These are phyloP conservation scores for Drosophila fuyamai DNA, from an alignment of 1,140 invertebrate genomes.

Conservation along the genomic window DNA sequence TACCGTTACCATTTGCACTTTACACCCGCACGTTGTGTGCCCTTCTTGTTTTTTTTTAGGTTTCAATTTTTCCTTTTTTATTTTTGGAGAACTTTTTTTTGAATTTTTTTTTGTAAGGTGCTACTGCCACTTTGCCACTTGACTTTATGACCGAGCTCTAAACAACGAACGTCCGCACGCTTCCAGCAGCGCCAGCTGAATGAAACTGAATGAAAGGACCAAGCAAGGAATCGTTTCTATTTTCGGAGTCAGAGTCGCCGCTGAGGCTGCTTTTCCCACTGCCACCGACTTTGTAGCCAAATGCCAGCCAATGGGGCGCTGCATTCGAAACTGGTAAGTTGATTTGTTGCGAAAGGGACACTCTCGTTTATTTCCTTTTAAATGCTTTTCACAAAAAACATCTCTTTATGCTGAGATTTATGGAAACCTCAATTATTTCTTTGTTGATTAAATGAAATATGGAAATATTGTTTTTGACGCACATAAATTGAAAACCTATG, in stretches of 20 bases:
- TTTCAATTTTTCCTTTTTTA: slow-evolving; percentile 38
- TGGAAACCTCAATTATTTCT: not conserved
- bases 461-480: not conserved
- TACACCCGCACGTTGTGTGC: slow-evolving; percentile 29
- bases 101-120: slow-evolving; percentile 35
- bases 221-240: slow-evolving; percentile 36
- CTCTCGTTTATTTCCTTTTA: slow-evolving; percentile 25
- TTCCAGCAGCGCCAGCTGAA: slow-evolving; percentile 68
- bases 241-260: slow-evolving; percentile 56
- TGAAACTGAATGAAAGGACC: slow-evolving; percentile 74
- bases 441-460: not conserved
- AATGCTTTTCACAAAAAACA: slow-evolving; percentile 14
- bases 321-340: slow-evolving; percentile 19
- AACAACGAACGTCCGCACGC: slow-evolving; percentile 75
- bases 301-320: slow-evolving; percentile 39
- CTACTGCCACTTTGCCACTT: slow-evolving; percentile 47
- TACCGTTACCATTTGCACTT: slow-evolving; percentile 63
- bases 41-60: slow-evolving; percentile 11
- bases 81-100: slow-evolving; percentile 25
- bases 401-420: slow-evolving; percentile 13
- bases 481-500: too few relatives aligned
- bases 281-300: slow-evolving; percentile 52
- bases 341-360: slow-evolving; percentile 18
- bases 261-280: slow-evolving; percentile 45
- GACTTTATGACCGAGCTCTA: slow-evolving; percentile 55